These are phyloP conservation scores for Rhabdophis nuchalis DNA, from an alignment of 2,797 vertebrate genomes.

Conservation along the genomic window DNA sequence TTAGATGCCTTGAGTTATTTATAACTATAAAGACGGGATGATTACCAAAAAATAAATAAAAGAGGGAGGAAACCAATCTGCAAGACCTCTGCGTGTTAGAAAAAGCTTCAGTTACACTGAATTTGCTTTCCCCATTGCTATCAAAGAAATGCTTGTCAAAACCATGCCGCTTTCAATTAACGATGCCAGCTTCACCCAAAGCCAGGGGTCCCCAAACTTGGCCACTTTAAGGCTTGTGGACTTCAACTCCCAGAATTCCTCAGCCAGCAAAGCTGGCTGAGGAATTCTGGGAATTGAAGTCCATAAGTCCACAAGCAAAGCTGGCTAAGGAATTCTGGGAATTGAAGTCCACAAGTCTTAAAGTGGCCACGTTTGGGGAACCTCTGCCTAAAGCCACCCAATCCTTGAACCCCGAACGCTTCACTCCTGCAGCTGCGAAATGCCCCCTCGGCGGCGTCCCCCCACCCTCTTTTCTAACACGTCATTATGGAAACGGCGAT, in stretches of 20 bases:
- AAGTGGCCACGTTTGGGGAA: no score
- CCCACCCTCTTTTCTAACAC: rapidly evolving
- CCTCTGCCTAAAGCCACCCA: background rate
- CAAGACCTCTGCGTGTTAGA: background rate
- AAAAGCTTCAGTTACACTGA: background rate
- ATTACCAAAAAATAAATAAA: background rate
- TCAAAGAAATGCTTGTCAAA: background rate
- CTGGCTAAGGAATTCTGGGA: no score
- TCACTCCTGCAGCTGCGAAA: background rate
- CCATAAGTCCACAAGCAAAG: no score
- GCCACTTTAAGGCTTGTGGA: no score
- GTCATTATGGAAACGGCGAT: background rate
- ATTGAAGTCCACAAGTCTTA: no score
- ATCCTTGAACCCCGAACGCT: rapidly evolving
- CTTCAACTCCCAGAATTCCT: no score
- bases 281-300: no score
- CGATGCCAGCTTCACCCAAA: background rate
- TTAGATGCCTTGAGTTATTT: background rate
- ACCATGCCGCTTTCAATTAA: background rate
- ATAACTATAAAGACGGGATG: background rate
- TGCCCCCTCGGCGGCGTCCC: no score
- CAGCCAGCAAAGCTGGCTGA: no score
- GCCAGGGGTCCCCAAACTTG: no score
- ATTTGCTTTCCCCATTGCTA: background rate
- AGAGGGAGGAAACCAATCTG: background rate